phyloP scores from a whole-genome alignment of 1,140 invertebrate genomes.

The Aphis craccivora region DNA sequence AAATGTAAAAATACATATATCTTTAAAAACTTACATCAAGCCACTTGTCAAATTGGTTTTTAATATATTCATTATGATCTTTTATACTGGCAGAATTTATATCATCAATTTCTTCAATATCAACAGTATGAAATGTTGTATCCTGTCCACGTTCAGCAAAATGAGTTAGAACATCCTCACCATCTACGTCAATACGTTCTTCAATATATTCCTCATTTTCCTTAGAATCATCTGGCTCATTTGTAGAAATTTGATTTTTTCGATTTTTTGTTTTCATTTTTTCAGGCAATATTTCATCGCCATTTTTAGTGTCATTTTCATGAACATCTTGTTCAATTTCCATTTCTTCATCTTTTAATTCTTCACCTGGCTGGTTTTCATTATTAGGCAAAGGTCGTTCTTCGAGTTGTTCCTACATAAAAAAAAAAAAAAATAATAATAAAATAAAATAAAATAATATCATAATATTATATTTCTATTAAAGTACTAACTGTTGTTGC shows the following conservation, averaged over 20 bases:
- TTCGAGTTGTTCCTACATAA: constrained; percentile 79
- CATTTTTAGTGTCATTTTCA: constrained; percentile 7
- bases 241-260: background rate
- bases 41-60: constrained; percentile 69
- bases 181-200: constrained; percentile 71
- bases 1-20: background rate
- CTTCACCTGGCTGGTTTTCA: constrained; percentile 69
- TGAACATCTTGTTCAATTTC: constrained; percentile 67
- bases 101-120: constrained; percentile 58
- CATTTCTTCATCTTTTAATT: constrained; percentile 67
- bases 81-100: constrained; percentile 39
- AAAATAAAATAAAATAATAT: background rate
- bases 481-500: constrained; percentile 65
- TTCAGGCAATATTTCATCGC: constrained; percentile 25
- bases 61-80: constrained; percentile 63
- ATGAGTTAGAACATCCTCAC: constrained; percentile 75
- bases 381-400: constrained; percentile 73
- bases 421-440: constrained; percentile 39
- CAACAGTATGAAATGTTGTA: constrained; percentile 74
- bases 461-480: background rate
- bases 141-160: constrained; percentile 74
- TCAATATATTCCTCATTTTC: constrained; percentile 63
- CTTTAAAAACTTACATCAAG: constrained; percentile 61
- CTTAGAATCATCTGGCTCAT: constrained; percentile 43
- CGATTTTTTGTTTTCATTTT: constrained; percentile 28